Evolutionary conservation across 1,140 invertebrate species (phyloP), one percentile per base, ranked within the genome.

Genomic region (Drosophila nigrodunni): DNA sequence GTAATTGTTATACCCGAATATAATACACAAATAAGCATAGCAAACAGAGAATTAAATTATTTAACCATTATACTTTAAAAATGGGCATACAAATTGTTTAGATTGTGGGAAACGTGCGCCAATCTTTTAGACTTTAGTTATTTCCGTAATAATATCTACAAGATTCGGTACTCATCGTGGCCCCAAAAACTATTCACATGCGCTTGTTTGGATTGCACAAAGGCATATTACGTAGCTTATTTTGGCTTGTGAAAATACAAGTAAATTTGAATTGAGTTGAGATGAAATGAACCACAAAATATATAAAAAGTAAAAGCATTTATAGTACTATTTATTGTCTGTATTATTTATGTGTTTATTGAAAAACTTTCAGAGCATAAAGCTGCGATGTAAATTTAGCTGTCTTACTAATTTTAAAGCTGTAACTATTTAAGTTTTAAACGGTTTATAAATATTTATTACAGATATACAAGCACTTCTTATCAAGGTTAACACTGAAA

Each of bases 111-210:
- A 61, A 64, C 75, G 71, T 74, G 64, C 70, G 71, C 50, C 15
- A 18, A 13, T 43, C 34, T 21, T 47, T 55, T 9, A 60, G 18
- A 49, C 37, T 61, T 25, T 57, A 39, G 37, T 49, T 50, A 67
- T 77, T 77, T 74, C 75, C 62, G 57, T 77, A 74, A 15, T 69
- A 74, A 52, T 61, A 52, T 74, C 46, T 61, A 62, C 47, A 11
- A 62, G 60, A 37, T 54, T 34, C 59, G 18, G 37, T 54, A 54
- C 34, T 37, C 6, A 18, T 18, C 15, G 30, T 77, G 70, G 62
- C 74, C 73, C 62, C 10, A 68, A 68, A 67, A 77, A 69, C 15
- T 4, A 74, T 59, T 74, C 74, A 15, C 74, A 77, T 74, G 57
- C 71, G 66, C 64, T 74, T 74, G 71, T 68, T 74, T 73, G 65